A percentile compares a stretch with the other conserved stretches of the same genome.
Evolutionary conservation across 2,113 vertebrate species (phyloP).

Genomic region (Chaetops frenatus): DNA sequence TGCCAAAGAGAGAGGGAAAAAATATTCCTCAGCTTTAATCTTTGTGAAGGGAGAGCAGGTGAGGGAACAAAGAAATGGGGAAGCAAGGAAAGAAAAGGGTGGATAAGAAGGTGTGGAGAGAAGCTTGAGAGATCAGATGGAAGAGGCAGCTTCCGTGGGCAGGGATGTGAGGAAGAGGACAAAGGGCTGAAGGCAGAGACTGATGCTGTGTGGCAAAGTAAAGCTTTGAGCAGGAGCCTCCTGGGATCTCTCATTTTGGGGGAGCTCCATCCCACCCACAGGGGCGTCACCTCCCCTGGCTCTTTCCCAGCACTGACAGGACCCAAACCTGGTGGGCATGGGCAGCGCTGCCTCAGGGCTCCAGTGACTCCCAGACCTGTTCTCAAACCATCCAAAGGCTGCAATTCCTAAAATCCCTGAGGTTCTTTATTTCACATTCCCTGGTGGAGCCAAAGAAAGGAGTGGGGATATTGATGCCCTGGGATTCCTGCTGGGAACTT

Average conservation of each 20-base stretch:
- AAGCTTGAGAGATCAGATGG: background rate
- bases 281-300: background rate
- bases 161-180: background rate
- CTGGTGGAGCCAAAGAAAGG: fast-evolving
- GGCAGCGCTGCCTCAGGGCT: background rate
- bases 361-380: background rate
- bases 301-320: background rate
- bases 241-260: fast-evolving
- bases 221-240: fast-evolving
- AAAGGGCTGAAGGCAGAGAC: background rate
- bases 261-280: background rate
- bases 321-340: background rate
- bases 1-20: fast-evolving
- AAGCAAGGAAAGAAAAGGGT: background rate
- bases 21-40: background rate
- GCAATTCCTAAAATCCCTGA: background rate
- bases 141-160: background rate
- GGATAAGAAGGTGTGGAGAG: background rate
- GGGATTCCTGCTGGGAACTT: background rate
- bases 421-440: background rate
- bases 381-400: background rate
- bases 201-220: background rate
- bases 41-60: background rate
- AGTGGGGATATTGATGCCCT: background rate
- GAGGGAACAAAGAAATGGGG: background rate